phyloP scores from a whole-genome alignment of 1,140 invertebrate species.

The Camponotus pennsylvanicus region DNA sequence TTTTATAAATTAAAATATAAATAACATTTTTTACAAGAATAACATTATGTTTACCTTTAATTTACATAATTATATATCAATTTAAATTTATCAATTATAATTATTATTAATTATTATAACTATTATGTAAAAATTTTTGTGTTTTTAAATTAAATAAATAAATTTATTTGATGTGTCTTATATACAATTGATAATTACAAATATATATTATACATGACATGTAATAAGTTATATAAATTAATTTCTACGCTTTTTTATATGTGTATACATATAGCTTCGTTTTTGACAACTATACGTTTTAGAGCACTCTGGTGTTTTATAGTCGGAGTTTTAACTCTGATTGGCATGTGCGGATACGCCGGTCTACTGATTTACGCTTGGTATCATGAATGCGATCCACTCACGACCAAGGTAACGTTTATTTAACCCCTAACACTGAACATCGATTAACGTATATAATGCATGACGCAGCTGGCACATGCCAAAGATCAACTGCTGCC shows the following conservation, averaged over 20 bases:
- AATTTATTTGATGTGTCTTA: no score
- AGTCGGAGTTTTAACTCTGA: constrained; percentile 87
- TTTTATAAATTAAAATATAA: neutral
- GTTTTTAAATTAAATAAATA: no score
- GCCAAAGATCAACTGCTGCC: constrained; percentile 92
- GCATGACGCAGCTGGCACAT: constrained; percentile 88
- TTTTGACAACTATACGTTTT: constrained; percentile 67
- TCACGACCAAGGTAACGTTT: constrained; percentile 89
- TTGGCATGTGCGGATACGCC: constrained; percentile 89
- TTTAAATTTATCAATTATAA: no score
- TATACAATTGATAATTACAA: no score
- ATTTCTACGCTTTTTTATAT: no score
- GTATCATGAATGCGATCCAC: constrained; percentile 94
- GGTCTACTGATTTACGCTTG: constrained; percentile 94
- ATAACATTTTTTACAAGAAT: neutral
- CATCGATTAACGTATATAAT: neutral
- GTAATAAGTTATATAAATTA: no score
- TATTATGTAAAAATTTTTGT: no score
- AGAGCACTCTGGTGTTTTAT: constrained; percentile 91
- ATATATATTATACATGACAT: no score
- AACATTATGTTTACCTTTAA: neutral
- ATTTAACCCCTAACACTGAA: neutral
- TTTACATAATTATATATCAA: no score
- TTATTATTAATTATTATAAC: no score
- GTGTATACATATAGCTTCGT: no score